Evolutionary conservation across 2,113 vertebrate genomes (phyloP).

Genomic region (Psophia crepitans): DNA sequence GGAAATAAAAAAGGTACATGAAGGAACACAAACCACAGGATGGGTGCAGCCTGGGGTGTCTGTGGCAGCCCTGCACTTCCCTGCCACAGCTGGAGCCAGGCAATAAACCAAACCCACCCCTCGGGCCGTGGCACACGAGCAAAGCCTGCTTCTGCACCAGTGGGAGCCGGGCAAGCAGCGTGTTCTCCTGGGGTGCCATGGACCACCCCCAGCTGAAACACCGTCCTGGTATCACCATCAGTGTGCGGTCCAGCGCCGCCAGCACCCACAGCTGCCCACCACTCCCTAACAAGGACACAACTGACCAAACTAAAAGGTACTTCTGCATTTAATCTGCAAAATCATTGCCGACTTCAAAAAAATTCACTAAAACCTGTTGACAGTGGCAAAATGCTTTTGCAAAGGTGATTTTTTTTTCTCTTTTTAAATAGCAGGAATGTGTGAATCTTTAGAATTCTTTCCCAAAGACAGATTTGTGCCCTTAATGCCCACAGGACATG

Average conservation of each 20-base stretch:
- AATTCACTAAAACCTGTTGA: background rate
- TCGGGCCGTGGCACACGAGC: background rate
- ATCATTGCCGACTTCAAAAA: background rate
- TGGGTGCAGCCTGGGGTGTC: rapidly evolving
- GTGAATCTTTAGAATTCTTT: background rate
- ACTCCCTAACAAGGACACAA: background rate
- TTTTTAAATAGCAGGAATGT: background rate
- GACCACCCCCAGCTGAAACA: background rate
- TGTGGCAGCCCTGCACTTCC: background rate
- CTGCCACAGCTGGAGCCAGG: background rate
- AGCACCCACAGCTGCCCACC: background rate
- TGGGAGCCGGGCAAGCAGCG: rapidly evolving
- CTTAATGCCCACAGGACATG: background rate
- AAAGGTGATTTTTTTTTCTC: background rate
- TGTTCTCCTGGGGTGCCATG: background rate
- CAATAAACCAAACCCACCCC: background rate
- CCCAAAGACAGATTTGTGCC: background rate
- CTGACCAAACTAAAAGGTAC: background rate
- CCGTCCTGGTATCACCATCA: background rate
- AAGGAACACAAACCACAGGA: background rate
- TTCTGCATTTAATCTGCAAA: background rate
- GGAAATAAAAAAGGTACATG: background rate
- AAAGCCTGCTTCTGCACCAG: background rate
- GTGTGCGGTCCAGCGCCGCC: background rate
- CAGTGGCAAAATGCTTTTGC: background rate